Base-by-base conservation (phyloP, 2,888 invertebrate species). In the Dynastes hyllus region DNA sequence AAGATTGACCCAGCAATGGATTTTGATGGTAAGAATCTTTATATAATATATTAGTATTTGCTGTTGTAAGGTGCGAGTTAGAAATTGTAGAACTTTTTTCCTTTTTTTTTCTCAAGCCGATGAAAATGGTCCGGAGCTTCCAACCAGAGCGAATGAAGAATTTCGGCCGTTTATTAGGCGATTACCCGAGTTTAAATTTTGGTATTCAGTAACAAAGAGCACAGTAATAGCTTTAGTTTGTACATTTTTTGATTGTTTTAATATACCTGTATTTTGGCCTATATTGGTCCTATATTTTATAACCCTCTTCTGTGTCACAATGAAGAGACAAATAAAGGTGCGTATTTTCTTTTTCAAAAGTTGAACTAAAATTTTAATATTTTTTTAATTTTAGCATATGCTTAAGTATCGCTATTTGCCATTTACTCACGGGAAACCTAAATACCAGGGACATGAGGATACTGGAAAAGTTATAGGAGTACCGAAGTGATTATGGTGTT, bases 221-320 rank as follows among this genome's bases (percentile, higher is more conserved):
- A 97, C 98, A 55, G 84, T 97, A 11, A 92, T 99, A 85, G 98
- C 95, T 63, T 92, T 97, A 87, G 90, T 94, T 84, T 98, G 98
- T 91, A 99, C 99, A 80, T 96, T 98, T 90, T 98, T 99, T 89
- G 98, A 99, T 87, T 95, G 96, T 86, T 98, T 99, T 90, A 98
- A 99, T 92, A 95, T 99, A 89, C 99, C 99, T 88, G 99, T 99
- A 86, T 99, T 99, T 91, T 99, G 99, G 99, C 99, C 99, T 80
- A 99, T 99, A 87, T 93, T 99, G 89, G 98, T 99, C 86, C 97
- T 99, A 96, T 99, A 99, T 91, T 99, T 99, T 91, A 96, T 99
- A 88, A 97, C 98, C 79, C 91, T 99, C 84, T 97, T 99, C 91
- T 96, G 97, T 90, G 96, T 99, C 88, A 99, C 99, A 79, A 99